Evolutionary conservation across 2,888 invertebrate species (phyloP).

Genomic region (Caenorhabditis panamensis): DNA sequence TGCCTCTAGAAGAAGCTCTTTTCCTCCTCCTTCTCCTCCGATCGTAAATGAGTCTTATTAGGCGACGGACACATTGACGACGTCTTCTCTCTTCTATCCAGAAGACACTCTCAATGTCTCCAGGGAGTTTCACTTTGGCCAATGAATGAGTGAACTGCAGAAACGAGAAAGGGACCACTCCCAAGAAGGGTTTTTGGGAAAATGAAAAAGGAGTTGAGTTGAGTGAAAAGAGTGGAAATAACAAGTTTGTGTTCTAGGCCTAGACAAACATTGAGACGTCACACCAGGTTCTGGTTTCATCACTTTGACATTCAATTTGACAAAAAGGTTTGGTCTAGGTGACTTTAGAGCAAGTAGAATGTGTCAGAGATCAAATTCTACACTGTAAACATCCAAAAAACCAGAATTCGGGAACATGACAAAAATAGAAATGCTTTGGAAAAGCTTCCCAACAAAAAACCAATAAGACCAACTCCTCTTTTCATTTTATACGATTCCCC

Average conservation of each 20-base stretch:
- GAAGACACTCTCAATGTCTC: constrained; percentile 25
- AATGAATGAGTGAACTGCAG: constrained; percentile 40
- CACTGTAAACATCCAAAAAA: too few species aligned
- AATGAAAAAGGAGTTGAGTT: constrained; percentile 22
- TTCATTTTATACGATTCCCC: too few species aligned
- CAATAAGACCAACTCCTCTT: too few species aligned
- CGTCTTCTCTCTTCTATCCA: constrained; percentile 39
- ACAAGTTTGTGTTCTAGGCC: not conserved
- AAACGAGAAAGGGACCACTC: not conserved
- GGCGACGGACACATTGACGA: constrained; percentile 48
- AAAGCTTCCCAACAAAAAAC: not conserved
- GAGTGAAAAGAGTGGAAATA: constrained; percentile 1
- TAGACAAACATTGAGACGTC: not conserved
- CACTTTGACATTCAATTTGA: not conserved
- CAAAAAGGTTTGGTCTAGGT: not conserved
- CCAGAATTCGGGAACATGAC: too few species aligned
- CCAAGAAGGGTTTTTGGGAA: not conserved
- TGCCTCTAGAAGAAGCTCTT: constrained; percentile 33
- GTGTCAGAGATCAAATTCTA: not conserved
- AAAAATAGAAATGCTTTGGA: too few species aligned
- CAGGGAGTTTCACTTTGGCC: constrained; percentile 32
- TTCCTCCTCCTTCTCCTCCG: constrained; percentile 1
- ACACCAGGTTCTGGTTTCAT: too few species aligned
- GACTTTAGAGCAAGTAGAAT: too few species aligned
- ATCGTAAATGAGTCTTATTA: constrained; percentile 61